Evolutionary conservation across 1,140 invertebrate genomes (phyloP), one percentile per base, ranked within the genome.

Genomic region (Pseudomyrmex sp.): DNA sequence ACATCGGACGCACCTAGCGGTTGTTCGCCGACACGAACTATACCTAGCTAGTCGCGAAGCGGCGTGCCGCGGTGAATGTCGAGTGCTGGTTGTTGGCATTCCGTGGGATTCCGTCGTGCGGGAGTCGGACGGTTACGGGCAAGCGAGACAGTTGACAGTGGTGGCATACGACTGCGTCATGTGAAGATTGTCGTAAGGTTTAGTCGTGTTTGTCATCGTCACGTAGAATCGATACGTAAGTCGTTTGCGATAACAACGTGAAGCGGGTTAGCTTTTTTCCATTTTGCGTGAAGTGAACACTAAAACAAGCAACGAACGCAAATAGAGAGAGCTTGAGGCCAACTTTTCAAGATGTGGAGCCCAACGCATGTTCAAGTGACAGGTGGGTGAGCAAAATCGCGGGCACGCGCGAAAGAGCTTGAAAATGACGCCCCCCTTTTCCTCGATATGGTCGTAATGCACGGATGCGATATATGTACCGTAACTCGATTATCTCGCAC

Each of bases 301-400:
- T 1, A 2, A 2, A 35, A 35, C 35, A 35, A 35, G 35, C 35
- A 5, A 46, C 69, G 61, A 50, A 59, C 69, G 58, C 62, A 66
- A 79, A 46, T 58, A 26, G 12, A 10, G 35, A 63, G 44, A 63
- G 44, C 26, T 9, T 35, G 35, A 48, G 70, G 73, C 5, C 48
- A 70, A 23, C 58, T 48, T 10, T 13, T 35, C 35, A 93, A 92
- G 84, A 98, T 97, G 97, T 97, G 97, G 97, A 97, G 97, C 93
- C 97, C 97, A 86, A 98, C 97, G 82, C 97, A 98, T 94, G 97
- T 97, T 68, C 97, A 97, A 95, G 97, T 98, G 84, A 97, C 97
- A 93, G 96, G 96, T 96, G 94, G 91, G 90, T 86, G 15, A 20
- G 13, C 15, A 12, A 23, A 4, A 65, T 26, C 2, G 44, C 15